Evolutionary conservation across 2,113 vertebrate species (phyloP).

Genomic region (Phylloscopus trochiloides): DNA sequence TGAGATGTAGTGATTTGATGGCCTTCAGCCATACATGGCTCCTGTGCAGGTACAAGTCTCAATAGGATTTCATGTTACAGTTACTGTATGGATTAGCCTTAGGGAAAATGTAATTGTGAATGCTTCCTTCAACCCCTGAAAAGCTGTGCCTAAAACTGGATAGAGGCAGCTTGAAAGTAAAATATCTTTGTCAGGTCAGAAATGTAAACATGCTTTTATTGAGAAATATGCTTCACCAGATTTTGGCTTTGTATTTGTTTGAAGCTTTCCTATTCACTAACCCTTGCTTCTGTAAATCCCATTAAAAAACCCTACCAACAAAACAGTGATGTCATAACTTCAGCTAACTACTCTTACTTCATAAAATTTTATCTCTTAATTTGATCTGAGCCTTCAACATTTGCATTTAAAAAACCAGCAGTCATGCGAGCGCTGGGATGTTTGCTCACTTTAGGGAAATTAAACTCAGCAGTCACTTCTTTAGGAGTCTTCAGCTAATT

Average conservation of each 20-base stretch:
- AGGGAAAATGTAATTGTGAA: not conserved
- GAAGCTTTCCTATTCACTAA: not conserved
- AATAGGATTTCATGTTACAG: accelerated
- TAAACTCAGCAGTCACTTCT: not conserved
- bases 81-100: not conserved
- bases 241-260: not conserved
- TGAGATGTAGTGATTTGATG: not conserved
- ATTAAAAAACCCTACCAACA: not conserved
- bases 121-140: not conserved
- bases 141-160: not conserved
- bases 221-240: not conserved
- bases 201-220: not conserved
- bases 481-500: constrained; percentile 27
- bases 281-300: not conserved
- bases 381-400: not conserved
- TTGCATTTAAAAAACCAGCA: not conserved
- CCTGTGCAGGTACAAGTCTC: not conserved
- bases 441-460: not conserved
- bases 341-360: not conserved
- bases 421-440: not conserved
- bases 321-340: not conserved
- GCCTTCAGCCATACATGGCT: not conserved
- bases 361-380: not conserved
- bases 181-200: not conserved
- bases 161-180: not conserved